Base-by-base conservation (phyloP, 1,140 invertebrate genomes). In the Eubasilissa regina region DNA sequence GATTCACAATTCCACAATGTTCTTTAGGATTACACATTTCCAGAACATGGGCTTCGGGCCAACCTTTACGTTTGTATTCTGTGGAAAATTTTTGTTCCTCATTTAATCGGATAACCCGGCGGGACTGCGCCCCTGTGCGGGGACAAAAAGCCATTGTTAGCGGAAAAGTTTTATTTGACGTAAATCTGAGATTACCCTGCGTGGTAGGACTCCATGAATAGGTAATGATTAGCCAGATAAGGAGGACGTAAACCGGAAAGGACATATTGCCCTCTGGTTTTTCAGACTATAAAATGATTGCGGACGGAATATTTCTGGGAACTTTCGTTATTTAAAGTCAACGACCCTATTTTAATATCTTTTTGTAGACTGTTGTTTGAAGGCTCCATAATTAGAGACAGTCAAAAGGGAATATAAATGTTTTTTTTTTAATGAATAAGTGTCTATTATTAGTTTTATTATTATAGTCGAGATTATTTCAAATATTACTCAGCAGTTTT, bases 101-200 rank as follows among this genome's bases (percentile, higher is more conserved):
- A 62, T 81, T 80, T 77, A 81, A 81, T 81, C 80, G 80, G 80
- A 77, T 74, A 81, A 81, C 64, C 64, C 64, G 64, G 48, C n/a
- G 76, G 43, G 62, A 19, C 75, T 48, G 60, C 56, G 75, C 58
- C 68, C 60, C 56, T 77, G 53, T 81, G 68, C 56, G 75, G 79
- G 43, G 70, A 80, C 73, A 75, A 77, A 80, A 78, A 62, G 75
- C 76, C 80, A 78, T 81, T 81, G 80, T 81, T 81, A 53, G 68
- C 44, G 48, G 55, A 45, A 47, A 62, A 73, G 80, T 68, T 76
- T 70, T 70, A 72, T 77, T 68, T 60, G 74, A 68, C 79, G 62
- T 80, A 76, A 80, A 72, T 77, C 75, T 77, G 75, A 77, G 75
- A 81, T 76, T 77, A 62, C 78, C 62, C 48, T 53, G 58, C 47